Conservation (phyloP, 2,113 vertebrate genomes). For the Megaleporinus macrocephalus region DNA sequence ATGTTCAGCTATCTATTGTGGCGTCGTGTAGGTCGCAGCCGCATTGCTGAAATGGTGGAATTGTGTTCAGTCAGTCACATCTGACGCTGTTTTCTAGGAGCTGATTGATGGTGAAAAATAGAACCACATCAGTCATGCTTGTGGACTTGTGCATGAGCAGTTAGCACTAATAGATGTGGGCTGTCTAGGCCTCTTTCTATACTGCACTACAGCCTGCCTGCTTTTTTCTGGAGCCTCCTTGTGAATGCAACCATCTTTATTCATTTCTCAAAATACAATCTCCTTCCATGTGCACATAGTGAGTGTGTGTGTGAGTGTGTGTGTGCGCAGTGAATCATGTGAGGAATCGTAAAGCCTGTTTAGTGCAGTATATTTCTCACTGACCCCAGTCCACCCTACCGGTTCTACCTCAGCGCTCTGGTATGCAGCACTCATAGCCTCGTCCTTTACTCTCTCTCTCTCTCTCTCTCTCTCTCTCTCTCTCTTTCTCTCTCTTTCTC, state of each 20-base stretch:
- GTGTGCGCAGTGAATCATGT: slow-evolving; percentile 12
- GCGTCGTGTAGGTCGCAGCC: slow-evolving; percentile 17
- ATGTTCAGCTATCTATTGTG: slow-evolving; percentile 13
- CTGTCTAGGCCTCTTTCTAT: slow-evolving; percentile 1
- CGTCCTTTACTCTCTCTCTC: slow-evolving; percentile 9
- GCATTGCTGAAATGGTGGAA: slow-evolving; percentile 12
- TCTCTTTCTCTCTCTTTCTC: slow-evolving; percentile 27
- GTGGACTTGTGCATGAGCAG: background rate
- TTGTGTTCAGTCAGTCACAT: slow-evolving; percentile 22
- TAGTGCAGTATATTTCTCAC: slow-evolving; percentile 44
- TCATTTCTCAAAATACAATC: background rate
- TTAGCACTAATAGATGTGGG: background rate
- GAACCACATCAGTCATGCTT: slow-evolving; percentile 5
- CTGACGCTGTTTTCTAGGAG: slow-evolving; percentile 15
- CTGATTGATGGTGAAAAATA: slow-evolving; percentile 27
- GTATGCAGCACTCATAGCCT: slow-evolving; percentile 46
- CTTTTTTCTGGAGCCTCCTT: background rate
- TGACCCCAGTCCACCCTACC: slow-evolving; percentile 45
- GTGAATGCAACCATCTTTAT: background rate
- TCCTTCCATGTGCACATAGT: background rate
- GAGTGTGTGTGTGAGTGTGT: slow-evolving; percentile 25
- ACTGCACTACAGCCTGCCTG: background rate
- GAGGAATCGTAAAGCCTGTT: slow-evolving; percentile 25
- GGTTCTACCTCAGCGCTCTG: slow-evolving; percentile 57
- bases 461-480: too few relatives aligned